Evolutionary conservation across 2,888 invertebrate species (phyloP).

Genomic region (Caenorhabditis parvicauda): DNA sequence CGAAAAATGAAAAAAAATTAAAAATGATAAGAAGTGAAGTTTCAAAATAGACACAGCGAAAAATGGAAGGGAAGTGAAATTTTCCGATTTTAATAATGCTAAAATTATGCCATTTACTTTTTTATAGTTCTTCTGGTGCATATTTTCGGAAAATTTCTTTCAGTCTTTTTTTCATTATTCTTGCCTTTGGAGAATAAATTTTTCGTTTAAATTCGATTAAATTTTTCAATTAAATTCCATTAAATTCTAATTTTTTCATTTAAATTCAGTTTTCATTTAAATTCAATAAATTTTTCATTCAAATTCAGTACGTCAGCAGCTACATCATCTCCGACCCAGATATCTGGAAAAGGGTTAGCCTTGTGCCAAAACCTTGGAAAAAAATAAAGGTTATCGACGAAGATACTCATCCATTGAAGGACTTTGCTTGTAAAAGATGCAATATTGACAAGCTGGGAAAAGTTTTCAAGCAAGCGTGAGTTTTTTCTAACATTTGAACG

Average conservation of each 20-base stretch:
- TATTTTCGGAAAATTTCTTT: no score
- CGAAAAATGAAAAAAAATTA: no score
- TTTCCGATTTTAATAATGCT: no score
- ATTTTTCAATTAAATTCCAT: not conserved
- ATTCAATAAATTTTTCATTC: not conserved
- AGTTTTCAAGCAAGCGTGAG: slow-evolving; percentile 20
- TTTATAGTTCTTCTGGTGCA: no score
- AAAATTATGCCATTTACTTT: no score
- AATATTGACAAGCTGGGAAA: slow-evolving; percentile 8
- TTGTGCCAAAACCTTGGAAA: not conserved
- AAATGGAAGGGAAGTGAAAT: no score
- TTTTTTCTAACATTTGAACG: no score
- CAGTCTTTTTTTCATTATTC: no score
- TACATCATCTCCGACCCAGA: slow-evolving; percentile 14
- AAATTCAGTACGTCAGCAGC: not conserved
- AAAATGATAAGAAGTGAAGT: no score
- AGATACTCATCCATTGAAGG: slow-evolving; percentile 12
- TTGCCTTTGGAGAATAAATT: not conserved
- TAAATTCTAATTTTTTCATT: not conserved
- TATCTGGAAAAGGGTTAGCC: slow-evolving; percentile 8
- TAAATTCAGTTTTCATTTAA: no score
- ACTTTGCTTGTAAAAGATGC: slow-evolving; percentile 9
- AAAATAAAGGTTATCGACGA: not conserved
- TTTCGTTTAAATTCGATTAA: not conserved
- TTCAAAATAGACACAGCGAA: no score